Percentiles rank a stretch among this genome's conserved stretches.
These are phyloP conservation scores for Taenioides sp. DNA, from an alignment of 2,797 vertebrate species.

Conservation along the genomic window DNA sequence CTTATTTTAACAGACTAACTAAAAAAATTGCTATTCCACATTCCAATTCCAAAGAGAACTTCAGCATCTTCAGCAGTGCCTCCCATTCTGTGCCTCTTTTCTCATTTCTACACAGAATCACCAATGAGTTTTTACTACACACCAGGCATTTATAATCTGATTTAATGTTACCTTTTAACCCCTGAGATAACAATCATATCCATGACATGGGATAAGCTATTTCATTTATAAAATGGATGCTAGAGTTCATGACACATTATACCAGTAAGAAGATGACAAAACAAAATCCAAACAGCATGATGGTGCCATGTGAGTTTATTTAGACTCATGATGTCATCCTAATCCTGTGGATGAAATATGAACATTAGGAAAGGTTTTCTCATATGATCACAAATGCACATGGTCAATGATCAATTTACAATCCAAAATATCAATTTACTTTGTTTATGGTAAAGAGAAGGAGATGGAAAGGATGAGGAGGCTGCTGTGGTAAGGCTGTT, in stretches of 20 bases:
- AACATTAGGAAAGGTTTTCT: not conserved
- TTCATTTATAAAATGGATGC: slow-evolving; percentile 34
- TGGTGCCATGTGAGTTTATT: not conserved
- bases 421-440: not conserved
- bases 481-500: not conserved
- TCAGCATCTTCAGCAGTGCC: not conserved
- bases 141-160: slow-evolving; percentile 7
- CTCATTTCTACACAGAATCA: not conserved
- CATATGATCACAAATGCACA: not conserved
- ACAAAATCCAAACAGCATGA: slow-evolving; percentile 5
- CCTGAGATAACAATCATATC: slow-evolving; percentile 25
- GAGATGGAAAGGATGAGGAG: not conserved
- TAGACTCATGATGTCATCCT: not conserved
- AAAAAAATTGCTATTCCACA: not conserved
- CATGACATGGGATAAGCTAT: slow-evolving; percentile 29
- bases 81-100: too few relatives aligned
- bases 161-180: not conserved
- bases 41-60: not conserved
- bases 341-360: not conserved
- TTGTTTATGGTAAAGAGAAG: not conserved
- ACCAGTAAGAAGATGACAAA: not conserved
- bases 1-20: not conserved
- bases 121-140: not conserved
- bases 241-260: slow-evolving; percentile 15
- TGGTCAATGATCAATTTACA: not conserved